These are phyloP conservation scores for Tapirus indicus DNA, from an alignment of 2,797 vertebrate genomes.

Conservation along the genomic window DNA sequence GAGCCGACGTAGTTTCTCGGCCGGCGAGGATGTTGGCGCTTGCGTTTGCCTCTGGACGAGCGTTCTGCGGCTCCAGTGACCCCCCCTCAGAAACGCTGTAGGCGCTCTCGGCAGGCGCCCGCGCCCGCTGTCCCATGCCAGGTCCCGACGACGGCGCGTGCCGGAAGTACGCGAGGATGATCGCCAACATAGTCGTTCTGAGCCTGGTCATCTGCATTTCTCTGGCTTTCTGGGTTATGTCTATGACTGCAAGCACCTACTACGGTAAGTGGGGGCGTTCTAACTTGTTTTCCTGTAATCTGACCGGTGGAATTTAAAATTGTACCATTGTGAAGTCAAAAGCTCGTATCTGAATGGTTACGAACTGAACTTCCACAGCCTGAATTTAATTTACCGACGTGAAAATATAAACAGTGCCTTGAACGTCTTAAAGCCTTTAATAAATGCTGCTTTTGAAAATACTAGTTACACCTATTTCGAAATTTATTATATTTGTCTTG, in stretches of 20 bases:
- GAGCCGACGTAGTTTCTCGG: not conserved
- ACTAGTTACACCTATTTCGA: not conserved
- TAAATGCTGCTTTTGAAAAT: not conserved
- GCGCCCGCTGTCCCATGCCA: slow-evolving; percentile 82
- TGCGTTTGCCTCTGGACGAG: not conserved
- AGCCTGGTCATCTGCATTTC: slow-evolving; percentile 95
- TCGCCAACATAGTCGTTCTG: slow-evolving; percentile 94
- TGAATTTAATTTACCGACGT: not conserved
- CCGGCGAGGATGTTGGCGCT: slow-evolving; percentile 33
- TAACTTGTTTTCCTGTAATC: not conserved
- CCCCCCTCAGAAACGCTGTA: not conserved
- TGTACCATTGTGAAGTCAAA: not conserved
- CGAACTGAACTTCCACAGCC: not conserved
- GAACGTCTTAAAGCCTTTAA: not conserved
- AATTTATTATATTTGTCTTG: slow-evolving; percentile 27
- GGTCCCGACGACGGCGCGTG: slow-evolving; percentile 84
- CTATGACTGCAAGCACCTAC: slow-evolving; percentile 94
- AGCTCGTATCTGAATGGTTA: not conserved
- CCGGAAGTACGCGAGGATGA: slow-evolving; percentile 94
- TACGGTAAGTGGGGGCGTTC: slow-evolving; percentile 90
- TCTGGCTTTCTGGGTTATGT: slow-evolving; percentile 95
- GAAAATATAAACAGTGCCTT: not conserved
- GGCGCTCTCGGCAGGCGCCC: slow-evolving; percentile 72
- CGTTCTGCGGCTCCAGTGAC: slow-evolving; percentile 35
- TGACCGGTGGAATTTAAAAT: not conserved